These are phyloP conservation scores for Procambarus virginalis DNA, from an alignment of 1,140 invertebrate species.

Conservation along the genomic window DNA sequence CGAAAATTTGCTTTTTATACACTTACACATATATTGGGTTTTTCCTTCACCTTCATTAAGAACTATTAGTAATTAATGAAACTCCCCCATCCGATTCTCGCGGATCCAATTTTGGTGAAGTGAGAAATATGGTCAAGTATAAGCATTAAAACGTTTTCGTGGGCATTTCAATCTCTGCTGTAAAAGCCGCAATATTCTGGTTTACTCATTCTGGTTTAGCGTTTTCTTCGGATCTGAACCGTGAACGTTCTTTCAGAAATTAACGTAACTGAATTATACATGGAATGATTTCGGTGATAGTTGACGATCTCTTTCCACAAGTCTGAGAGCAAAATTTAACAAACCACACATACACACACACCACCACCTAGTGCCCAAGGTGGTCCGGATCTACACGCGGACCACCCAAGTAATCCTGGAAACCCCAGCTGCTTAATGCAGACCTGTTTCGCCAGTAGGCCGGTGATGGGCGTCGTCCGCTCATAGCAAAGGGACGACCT, in stretches of 20 bases:
- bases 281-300: background rate
- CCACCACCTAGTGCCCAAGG: background rate
- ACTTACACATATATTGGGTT: no score
- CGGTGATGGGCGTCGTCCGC: constrained; percentile 55
- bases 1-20: no score
- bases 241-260: background rate
- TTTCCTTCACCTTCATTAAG: no score
- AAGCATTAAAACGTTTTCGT: no score
- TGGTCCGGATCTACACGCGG: background rate
- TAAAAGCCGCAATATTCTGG: no score
- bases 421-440: background rate
- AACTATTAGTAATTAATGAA: no score
- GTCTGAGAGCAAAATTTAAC: background rate
- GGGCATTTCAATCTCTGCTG: no score
- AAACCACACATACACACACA: background rate
- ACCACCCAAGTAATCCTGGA: constrained; percentile 35
- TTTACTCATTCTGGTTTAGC: no score
- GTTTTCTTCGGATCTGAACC: no score
- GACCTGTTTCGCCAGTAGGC: constrained; percentile 18
- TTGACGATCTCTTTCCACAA: background rate
- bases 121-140: no score
- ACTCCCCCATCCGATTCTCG: no score
- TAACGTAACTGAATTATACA: background rate
- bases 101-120: no score
- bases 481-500: constrained; percentile 39